A percentile compares a stretch with the other conserved stretches of the same genome.
These are phyloP conservation scores for Lucilia sericata DNA, from an alignment of 1,140 invertebrate species.

Conservation along the genomic window DNA sequence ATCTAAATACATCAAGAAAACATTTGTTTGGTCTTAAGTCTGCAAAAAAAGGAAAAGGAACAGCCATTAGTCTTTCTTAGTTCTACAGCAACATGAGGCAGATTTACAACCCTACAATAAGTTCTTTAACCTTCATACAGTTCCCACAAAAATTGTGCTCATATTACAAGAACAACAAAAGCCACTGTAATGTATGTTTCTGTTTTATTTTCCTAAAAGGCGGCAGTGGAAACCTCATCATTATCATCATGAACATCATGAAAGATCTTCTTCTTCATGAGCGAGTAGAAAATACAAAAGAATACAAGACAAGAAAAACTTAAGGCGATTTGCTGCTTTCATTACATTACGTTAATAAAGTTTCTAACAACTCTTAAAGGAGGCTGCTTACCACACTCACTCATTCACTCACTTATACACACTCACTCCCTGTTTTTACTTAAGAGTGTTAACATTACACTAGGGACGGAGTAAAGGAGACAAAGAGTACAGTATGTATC, in stretches of 20 bases:
- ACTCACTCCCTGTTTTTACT: neutral
- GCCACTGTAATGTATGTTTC: neutral
- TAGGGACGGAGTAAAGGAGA: no score
- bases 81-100: neutral
- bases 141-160: neutral
- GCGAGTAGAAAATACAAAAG: neutral
- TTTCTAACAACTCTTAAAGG: neutral
- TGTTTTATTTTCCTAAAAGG: neutral
- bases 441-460: no score
- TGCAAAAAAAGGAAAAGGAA: neutral
- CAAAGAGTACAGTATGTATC: no score
- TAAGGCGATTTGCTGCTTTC: neutral
- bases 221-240: no score
- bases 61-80: neutral
- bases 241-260: neutral
- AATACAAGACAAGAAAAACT: neutral
- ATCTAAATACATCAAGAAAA: constrained; percentile 7
- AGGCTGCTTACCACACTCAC: no score
- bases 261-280: neutral
- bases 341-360: constrained; percentile 2
- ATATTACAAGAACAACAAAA: neutral
- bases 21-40: neutral
- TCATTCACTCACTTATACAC: no score
- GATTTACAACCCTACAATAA: neutral
- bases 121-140: neutral